Percentiles rank a stretch among this genome's conserved stretches.
These are phyloP conservation scores for Boloria selene DNA, from an alignment of 2,888 invertebrate genomes.

Conservation along the genomic window DNA sequence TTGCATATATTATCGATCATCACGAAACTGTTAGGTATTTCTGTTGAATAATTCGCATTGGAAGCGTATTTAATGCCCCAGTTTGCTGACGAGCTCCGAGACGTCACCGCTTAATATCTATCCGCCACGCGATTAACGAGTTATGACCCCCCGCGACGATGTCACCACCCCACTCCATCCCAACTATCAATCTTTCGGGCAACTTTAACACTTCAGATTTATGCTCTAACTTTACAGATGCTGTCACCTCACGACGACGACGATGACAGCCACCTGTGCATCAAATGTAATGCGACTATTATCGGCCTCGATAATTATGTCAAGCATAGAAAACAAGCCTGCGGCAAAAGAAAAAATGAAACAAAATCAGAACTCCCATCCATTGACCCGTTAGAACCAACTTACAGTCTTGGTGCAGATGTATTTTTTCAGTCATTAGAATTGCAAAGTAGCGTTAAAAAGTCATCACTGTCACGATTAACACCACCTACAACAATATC, in stretches of 20 bases:
- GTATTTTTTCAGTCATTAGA: constrained; percentile 93
- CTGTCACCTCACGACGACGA: constrained; percentile 85
- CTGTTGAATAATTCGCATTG: constrained; percentile 62
- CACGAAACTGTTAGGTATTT: constrained; percentile 55
- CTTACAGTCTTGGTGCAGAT: constrained; percentile 88
- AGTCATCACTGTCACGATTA: constrained; percentile 76
- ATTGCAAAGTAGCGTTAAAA: constrained; percentile 87
- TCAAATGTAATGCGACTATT: constrained; percentile 92
- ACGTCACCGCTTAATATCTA: constrained; percentile 66
- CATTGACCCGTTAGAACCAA: constrained; percentile 68
- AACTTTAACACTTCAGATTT: constrained; percentile 43
- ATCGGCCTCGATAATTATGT: constrained; percentile 93
- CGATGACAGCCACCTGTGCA: constrained; percentile 93
- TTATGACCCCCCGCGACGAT: constrained; percentile 53
- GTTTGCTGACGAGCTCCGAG: constrained; percentile 57
- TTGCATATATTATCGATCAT: constrained; percentile 64
- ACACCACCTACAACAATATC: constrained; percentile 70
- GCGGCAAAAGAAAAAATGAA: constrained; percentile 72
- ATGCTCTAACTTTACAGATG: constrained; percentile 63
- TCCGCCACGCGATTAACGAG: constrained; percentile 65
- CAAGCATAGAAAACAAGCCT: constrained; percentile 89
- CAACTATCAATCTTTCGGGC: constrained; percentile 50
- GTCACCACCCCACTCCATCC: constrained; percentile 52
- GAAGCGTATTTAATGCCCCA: constrained; percentile 61
- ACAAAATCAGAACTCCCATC: constrained; percentile 59